A percentile compares a stretch with the other conserved stretches of the same genome.
Conservation (phyloP, 2,797 vertebrate genomes). For the Bradypodion ventrale region DNA sequence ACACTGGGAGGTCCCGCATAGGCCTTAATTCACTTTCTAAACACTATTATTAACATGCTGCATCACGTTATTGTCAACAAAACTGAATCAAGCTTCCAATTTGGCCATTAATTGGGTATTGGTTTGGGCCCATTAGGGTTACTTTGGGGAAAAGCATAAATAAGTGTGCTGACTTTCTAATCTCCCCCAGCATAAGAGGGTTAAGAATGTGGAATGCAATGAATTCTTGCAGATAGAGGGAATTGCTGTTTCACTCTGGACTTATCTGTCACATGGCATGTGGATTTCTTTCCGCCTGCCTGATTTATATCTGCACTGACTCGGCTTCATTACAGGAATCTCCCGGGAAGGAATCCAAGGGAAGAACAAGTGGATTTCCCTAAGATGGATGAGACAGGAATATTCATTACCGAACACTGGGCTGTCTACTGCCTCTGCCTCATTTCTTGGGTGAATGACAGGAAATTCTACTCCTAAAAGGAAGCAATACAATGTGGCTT, state of each 20-base stretch:
- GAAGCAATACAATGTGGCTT: neutral
- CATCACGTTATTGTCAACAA: neutral
- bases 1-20: no score
- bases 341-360: constrained; percentile 1
- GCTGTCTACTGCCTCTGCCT: constrained; percentile 9
- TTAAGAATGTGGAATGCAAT: no score
- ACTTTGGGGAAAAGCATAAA: neutral
- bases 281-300: constrained; percentile 4
- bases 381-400: constrained; percentile 5
- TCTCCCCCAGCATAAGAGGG: neutral
- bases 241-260: neutral
- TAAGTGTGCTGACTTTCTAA: neutral
- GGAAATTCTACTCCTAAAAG: constrained; percentile 8
- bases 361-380: neutral
- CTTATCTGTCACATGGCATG: neutral
- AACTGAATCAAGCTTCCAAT: neutral
- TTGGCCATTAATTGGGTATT: neutral
- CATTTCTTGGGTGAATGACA: neutral
- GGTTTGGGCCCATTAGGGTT: neutral
- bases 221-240: neutral
- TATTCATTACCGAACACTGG: constrained; percentile 14
- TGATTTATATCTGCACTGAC: constrained; percentile 29
- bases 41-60: neutral
- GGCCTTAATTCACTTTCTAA: no score
- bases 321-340: constrained; percentile 7